These are phyloP conservation scores for Eupithecia insigniata DNA, from an alignment of 2,888 invertebrate genomes.

Conservation along the genomic window DNA sequence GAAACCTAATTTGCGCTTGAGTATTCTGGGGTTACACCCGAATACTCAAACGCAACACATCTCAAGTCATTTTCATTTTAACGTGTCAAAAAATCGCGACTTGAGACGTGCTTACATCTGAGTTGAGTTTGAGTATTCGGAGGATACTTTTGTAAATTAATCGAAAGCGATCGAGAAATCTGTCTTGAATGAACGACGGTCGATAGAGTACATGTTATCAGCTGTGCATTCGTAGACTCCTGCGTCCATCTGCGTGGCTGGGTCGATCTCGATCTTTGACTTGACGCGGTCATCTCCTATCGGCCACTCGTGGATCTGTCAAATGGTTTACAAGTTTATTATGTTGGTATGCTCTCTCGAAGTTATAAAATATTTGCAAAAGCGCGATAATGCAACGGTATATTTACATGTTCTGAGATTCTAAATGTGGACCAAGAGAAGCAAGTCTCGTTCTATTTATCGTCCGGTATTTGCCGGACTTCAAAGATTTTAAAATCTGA, in stretches of 20 bases:
- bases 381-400: neutral
- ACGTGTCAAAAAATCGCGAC: neutral
- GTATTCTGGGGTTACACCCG: too few species aligned
- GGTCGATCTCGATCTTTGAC: constrained; percentile 97
- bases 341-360: neutral
- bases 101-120: neutral
- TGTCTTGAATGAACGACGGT: constrained; percentile 95
- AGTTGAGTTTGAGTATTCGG: neutral
- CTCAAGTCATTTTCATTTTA: too few species aligned
- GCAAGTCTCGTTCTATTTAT: too few species aligned
- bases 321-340: neutral
- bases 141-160: constrained; percentile 64
- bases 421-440: too few species aligned
- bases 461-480: too few species aligned
- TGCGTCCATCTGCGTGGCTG: constrained; percentile 97
- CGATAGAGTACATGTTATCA: constrained; percentile 96
- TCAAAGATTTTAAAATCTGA: too few species aligned
- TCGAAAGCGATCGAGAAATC: constrained; percentile 96
- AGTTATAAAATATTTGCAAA: neutral
- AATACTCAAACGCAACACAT: too few species aligned
- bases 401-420: too few species aligned
- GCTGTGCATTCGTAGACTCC: constrained; percentile 97
- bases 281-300: constrained; percentile 92
- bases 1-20: too few species aligned
- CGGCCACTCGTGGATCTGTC: constrained; percentile 94